These are phyloP conservation scores for Heliocidaris tuberculata DNA, from an alignment of 35 echinoderm and acorn worm genomes.

Conservation along the genomic window DNA sequence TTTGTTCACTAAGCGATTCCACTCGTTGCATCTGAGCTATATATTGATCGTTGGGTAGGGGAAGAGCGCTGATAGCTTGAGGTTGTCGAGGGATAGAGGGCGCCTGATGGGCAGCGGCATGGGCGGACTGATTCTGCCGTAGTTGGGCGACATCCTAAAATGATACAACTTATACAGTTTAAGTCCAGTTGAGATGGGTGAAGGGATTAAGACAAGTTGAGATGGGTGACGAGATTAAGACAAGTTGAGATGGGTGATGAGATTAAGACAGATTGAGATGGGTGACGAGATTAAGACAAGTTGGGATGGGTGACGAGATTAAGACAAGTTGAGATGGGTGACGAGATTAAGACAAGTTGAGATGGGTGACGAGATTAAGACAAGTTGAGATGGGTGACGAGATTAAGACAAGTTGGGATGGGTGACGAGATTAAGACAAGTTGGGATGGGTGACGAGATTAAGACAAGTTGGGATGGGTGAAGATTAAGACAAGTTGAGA, in stretches of 20 bases:
- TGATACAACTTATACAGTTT: background rate
- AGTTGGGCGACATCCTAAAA: background rate
- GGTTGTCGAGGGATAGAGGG: background rate
- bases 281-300: background rate
- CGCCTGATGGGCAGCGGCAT: background rate
- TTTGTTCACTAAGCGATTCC: constrained; percentile 56
- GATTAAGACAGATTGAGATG: background rate
- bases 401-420: background rate
- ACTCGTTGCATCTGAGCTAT: constrained; percentile 49
- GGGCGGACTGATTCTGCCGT: constrained; percentile 18
- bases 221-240: background rate
- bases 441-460: too few species aligned
- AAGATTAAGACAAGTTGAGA: background rate
- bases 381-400: background rate
- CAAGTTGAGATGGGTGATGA: background rate
- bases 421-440: too few species aligned
- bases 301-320: background rate
- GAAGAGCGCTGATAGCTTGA: background rate
- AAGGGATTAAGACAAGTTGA: background rate
- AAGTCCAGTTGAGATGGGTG: too few species aligned
- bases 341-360: background rate
- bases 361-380: background rate
- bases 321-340: too few species aligned
- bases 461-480: background rate
- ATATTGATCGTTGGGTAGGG: constrained; percentile 41